Evolutionary conservation across 2,113 vertebrate genomes (phyloP), one percentile per base, ranked within the genome.

Genomic region (Psittacula cyanocephala): DNA sequence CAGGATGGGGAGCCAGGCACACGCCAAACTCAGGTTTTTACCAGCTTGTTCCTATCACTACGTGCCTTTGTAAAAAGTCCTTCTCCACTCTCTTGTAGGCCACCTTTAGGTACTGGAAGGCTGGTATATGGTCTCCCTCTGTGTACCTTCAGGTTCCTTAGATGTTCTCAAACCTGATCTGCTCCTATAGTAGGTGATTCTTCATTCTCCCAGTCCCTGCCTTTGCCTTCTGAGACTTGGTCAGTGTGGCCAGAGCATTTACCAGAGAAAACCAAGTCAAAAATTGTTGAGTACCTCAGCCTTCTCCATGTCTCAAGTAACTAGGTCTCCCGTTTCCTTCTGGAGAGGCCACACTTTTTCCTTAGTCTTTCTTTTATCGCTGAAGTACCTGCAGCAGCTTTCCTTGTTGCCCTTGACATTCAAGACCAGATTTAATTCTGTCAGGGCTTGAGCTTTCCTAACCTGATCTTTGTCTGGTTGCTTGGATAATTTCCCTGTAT

Each of bases 1-100:
- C 43, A 50, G 47, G 37, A 47, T 1, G 1, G 27, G 37, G 29
- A 74, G 27, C n/a, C 41, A 77, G 52, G 31, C 28, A 62, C 18
- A 39, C 0, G 0, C 2, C 0, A 1, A 17, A n/a, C 25, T 59
- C 33, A n/a, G 24, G 11, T 75, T 88, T 83, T 75, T 17, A 20
- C 55, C 55, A 46, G 2, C 20, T 52, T 50, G 17, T 5, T n/a
- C 29, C n/a, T 35, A 59, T 59, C 13, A 35, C 57, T 59, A 59
- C 57, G n/a, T 5, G 20, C 57, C 33, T 14, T 59, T 59, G 13
- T 15, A 35, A 59, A 59, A 59, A 59, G 57, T 16, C 57, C 33
- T 59, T 24, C 22, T 59, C 33, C 33, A 59, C 33, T 35, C 23
- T 35, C 57, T 59, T 24, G 22, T 59, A 35, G 33, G 22, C 57